phyloP scores from a whole-genome alignment of 2,113 vertebrate genomes.

The Oceanites oceanicus region DNA sequence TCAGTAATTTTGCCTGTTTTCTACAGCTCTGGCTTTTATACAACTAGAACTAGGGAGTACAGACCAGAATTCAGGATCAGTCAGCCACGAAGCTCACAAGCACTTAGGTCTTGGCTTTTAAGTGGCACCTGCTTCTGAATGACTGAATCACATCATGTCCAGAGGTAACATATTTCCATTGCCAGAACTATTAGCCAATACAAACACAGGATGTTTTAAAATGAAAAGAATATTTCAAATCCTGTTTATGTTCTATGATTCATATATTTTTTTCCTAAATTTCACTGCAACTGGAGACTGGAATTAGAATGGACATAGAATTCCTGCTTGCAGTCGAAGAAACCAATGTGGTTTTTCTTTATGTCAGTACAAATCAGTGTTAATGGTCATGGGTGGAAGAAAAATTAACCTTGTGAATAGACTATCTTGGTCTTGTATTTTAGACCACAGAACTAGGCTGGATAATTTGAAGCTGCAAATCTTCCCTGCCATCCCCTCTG shows the following conservation, averaged over 20 bases:
- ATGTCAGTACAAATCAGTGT: background rate
- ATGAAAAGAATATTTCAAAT: background rate
- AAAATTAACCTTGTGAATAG: background rate
- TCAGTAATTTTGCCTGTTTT: background rate
- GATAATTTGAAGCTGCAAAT: background rate
- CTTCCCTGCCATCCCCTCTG: background rate
- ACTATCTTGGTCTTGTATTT: background rate
- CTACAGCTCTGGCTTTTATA: background rate
- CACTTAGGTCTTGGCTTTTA: background rate
- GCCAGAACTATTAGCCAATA: background rate
- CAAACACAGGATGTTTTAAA: background rate
- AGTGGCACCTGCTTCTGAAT: background rate
- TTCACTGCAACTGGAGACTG: background rate
- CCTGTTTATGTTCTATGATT: background rate
- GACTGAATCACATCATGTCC: background rate
- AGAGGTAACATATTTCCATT: background rate
- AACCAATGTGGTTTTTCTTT: background rate
- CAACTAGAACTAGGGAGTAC: background rate
- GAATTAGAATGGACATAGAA: background rate
- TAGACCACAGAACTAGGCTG: background rate
- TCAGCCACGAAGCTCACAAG: background rate
- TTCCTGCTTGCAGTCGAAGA: background rate
- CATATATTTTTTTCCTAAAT: background rate
- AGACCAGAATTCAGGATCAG: background rate
- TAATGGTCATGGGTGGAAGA: background rate